A percentile compares a stretch with the other conserved stretches of the same genome.
These are phyloP conservation scores for Sepiola atlantica DNA, from an alignment of 2,888 invertebrate species.

Conservation along the genomic window DNA sequence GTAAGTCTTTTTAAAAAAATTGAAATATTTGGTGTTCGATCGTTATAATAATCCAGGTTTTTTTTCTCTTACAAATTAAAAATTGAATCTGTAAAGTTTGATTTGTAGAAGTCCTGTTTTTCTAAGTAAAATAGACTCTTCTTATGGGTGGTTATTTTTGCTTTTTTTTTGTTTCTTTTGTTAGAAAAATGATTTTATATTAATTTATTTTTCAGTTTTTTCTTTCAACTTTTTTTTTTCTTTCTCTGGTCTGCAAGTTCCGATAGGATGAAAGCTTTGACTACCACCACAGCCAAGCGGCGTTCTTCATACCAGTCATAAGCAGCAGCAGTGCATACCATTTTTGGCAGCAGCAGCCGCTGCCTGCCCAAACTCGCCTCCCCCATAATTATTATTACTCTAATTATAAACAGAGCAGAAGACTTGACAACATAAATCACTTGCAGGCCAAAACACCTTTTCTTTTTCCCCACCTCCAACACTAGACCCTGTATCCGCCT, in stretches of 20 bases:
- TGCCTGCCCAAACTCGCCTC: background rate
- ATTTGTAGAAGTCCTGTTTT: no score
- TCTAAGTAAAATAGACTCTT: no score
- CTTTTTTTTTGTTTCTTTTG: background rate
- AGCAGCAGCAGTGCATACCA: constrained; percentile 33
- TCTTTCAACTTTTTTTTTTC: background rate
- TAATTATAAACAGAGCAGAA: background rate
- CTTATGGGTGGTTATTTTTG: background rate
- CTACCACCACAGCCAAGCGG: constrained; percentile 19
- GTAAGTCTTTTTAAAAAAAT: no score
- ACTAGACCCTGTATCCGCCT: no score
- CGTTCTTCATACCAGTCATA: background rate
- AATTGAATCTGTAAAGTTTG: no score
- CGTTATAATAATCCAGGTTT: background rate
- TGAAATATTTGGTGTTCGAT: no score
- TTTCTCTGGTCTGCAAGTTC: constrained; percentile 32
- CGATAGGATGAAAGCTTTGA: constrained; percentile 1
- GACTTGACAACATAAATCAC: background rate
- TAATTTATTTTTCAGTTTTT: background rate
- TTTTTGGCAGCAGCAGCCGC: constrained; percentile 35
- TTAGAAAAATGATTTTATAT: no score
- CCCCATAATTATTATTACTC: background rate
- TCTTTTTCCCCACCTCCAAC: no score
- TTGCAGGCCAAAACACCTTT: background rate
- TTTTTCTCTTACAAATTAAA: background rate